A percentile compares a stretch with the other conserved stretches of the same genome.
These are phyloP conservation scores for Tethea ocularis DNA, from an alignment of 2,888 invertebrate genomes.

Conservation along the genomic window DNA sequence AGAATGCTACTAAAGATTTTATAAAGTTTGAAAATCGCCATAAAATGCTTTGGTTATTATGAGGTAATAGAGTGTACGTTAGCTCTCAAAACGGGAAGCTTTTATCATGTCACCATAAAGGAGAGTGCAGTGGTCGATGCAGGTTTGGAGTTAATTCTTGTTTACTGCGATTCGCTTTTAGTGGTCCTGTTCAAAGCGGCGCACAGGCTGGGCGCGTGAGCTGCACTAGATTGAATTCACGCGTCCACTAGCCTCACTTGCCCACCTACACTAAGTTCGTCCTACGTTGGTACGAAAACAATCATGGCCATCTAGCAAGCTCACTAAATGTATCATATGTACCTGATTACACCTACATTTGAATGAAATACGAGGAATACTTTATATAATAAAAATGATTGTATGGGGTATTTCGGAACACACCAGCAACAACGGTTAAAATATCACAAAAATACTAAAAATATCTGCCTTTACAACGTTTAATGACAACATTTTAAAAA, in stretches of 20 bases:
- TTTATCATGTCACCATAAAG: constrained; percentile 77
- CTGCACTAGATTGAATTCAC: constrained; percentile 52
- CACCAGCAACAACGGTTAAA: too few species aligned
- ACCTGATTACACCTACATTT: not conserved
- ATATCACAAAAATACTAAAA: too few species aligned
- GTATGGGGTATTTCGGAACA: too few species aligned
- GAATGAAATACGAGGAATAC: too few species aligned
- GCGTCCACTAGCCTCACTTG: constrained; percentile 26
- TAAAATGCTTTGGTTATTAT: constrained; percentile 13
- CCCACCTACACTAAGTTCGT: constrained; percentile 19
- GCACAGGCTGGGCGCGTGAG: constrained; percentile 45
- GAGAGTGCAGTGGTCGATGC: constrained; percentile 76
- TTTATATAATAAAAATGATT: too few species aligned
- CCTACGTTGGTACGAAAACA: constrained; percentile 20
- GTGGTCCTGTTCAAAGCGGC: constrained; percentile 64
- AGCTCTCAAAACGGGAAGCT: constrained; percentile 63
- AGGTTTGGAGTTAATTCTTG: constrained; percentile 79
- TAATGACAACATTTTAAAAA: constrained; percentile 11
- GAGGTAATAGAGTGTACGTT: constrained; percentile 26
- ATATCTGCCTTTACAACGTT: not conserved
- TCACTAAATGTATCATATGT: not conserved
- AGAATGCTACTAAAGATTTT: constrained; percentile 3
- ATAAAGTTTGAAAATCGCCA: not conserved
- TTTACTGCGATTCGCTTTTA: constrained; percentile 81
- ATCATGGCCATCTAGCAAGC: constrained; percentile 5